Conservation (phyloP, 2,797 vertebrate species). For the Sebastes itinus region DNA sequence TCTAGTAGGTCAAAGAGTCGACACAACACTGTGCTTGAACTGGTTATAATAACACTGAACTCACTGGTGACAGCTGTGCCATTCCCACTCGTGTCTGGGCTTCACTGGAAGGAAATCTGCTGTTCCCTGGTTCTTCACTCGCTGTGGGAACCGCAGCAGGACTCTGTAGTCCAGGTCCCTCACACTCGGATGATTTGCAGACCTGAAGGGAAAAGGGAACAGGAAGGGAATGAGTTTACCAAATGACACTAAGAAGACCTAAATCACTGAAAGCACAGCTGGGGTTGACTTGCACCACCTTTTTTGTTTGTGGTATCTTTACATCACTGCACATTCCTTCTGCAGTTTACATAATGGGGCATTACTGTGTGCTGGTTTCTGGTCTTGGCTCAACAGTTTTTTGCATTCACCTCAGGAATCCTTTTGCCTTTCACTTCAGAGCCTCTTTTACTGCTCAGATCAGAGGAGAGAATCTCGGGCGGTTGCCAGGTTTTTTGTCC, state of each 20-base stretch:
- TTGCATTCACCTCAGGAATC: slow-evolving; percentile 60
- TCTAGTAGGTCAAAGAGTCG: not conserved
- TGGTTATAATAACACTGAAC: slow-evolving; percentile 21
- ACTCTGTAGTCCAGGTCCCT: slow-evolving; percentile 83
- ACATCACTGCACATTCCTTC: slow-evolving; percentile 6
- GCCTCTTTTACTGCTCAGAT: slow-evolving; percentile 62
- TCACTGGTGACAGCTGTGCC: slow-evolving; percentile 90
- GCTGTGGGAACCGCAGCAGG: slow-evolving; percentile 86
- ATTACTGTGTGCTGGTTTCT: slow-evolving; percentile 32
- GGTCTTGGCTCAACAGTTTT: slow-evolving; percentile 39
- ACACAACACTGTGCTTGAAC: not conserved
- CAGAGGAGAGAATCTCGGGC: slow-evolving; percentile 46
- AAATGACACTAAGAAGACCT: not conserved
- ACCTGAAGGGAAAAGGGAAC: slow-evolving; percentile 63
- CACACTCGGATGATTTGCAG: slow-evolving; percentile 78
- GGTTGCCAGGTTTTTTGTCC: slow-evolving; percentile 51
- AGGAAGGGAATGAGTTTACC: not conserved
- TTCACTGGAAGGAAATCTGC: slow-evolving; percentile 86
- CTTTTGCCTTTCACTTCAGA: slow-evolving; percentile 50
- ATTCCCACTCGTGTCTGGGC: slow-evolving; percentile 87
- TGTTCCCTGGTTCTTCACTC: slow-evolving; percentile 88
- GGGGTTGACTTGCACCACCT: not conserved
- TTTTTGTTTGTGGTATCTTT: slow-evolving; percentile 6
- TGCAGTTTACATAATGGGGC: slow-evolving; percentile 5
- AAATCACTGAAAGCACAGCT: not conserved